Base-by-base conservation (phyloP, 1,140 invertebrate genomes). In the Hormaphis cornu region DNA sequence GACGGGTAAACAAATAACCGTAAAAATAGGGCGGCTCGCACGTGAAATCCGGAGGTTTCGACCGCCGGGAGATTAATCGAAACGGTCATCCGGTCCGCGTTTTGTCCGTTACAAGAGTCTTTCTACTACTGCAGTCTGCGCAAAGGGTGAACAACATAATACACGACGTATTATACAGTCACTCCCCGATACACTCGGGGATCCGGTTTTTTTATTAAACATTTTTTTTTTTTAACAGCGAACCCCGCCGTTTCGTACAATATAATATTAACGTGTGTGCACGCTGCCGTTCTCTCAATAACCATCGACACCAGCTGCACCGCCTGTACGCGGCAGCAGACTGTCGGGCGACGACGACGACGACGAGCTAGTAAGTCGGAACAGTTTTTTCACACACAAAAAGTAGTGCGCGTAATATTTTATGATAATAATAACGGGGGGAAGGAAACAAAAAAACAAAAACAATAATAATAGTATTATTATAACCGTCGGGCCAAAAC, bases 241-340 rank as follows among this genome's bases (percentile, higher is more conserved):
- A 48, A 22, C 61, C 44, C 44, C 44, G 10, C n/a, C 30, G 30
- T 33, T 33, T 37, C 50, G 33, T 50, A 24, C 24, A 46, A 40
- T 37, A 58, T 37, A 24, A 40, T 40, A 40, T n/a, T n/a, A n/a
- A n/a, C n/a, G 42, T 46, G 14, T 37, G 7, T n/a, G 42, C 35
- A 14, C 7, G 4, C 42, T 33, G 44, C 44, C 61, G 44, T 35
- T 42, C 61, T 66, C 44, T 66, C 50, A 50, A 50, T 66, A 66
- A 66, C 50, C 48, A 48, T 48, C 61, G 44, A 66, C 61, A 66
- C 61, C 61, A 66, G 61, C 61, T 66, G 61, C 61, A 33, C 44
- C 20, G 44, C 28, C n/a, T n/a, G n/a, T n/a, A n/a, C n/a, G n/a
- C n/a, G n/a, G n/a, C n/a, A 50, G 28, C 28, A 42, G 28, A 46